These are phyloP conservation scores for Thamnophis elegans DNA, from an alignment of 2,797 vertebrate genomes.

Conservation along the genomic window DNA sequence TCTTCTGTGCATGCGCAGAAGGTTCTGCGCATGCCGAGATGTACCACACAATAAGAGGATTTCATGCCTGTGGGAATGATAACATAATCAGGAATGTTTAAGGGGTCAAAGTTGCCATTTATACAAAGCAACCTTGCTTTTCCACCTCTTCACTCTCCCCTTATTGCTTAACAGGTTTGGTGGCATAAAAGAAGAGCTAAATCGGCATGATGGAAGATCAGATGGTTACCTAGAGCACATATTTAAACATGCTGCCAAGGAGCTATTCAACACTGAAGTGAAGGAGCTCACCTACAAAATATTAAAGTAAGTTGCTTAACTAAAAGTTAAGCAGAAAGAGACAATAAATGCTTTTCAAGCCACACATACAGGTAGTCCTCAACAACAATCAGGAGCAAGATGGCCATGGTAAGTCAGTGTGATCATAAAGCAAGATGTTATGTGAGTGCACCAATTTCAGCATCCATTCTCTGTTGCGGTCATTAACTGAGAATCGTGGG, in stretches of 20 bases:
- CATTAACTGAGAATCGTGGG: background rate
- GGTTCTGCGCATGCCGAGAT: too few species aligned
- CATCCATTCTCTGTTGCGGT: background rate
- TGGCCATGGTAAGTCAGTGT: background rate
- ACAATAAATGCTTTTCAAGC: background rate
- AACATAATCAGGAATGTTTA: background rate
- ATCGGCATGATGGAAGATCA: constrained; percentile 84
- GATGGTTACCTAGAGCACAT: constrained; percentile 92
- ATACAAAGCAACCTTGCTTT: background rate
- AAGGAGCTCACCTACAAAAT: constrained; percentile 88
- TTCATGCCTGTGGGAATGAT: background rate
- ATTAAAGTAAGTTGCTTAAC: constrained; percentile 76
- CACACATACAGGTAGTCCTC: background rate
- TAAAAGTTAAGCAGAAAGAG: background rate
- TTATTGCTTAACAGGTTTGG: constrained; percentile 75
- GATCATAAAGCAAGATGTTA: background rate
- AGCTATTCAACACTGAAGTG: constrained; percentile 88
- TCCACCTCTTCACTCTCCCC: background rate
- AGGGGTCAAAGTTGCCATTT: rapidly evolving
- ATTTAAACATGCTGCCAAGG: constrained; percentile 91
- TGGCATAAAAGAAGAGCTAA: constrained; percentile 72
- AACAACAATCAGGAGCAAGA: background rate
- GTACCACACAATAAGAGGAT: too few species aligned
- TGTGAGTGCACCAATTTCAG: background rate
- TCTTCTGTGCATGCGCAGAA: too few species aligned